A percentile compares a stretch with the other conserved stretches of the same genome.
These are phyloP conservation scores for Drosophila antonietae DNA, from an alignment of 2,888 invertebrate species.

Conservation along the genomic window DNA sequence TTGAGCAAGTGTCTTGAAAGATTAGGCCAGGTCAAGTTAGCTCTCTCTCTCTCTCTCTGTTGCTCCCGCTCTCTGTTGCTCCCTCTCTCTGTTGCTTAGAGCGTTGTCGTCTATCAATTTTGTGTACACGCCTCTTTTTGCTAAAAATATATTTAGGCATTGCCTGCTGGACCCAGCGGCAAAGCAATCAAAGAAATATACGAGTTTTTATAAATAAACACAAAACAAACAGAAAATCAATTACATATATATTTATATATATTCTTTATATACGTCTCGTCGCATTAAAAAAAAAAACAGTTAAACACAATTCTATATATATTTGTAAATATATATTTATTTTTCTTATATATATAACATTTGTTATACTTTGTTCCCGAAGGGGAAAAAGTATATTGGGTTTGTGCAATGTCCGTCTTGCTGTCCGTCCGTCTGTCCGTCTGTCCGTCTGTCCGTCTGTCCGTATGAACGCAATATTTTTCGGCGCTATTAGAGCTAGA, in stretches of 20 bases:
- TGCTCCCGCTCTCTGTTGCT: neutral
- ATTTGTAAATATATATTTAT: constrained; percentile 6
- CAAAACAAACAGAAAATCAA: constrained; percentile 49
- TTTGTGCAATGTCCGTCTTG: too few relatives aligned
- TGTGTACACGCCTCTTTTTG: constrained; percentile 60
- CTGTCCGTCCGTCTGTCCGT: too few relatives aligned
- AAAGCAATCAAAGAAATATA: constrained; percentile 57
- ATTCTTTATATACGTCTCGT: neutral
- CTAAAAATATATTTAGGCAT: constrained; percentile 60
- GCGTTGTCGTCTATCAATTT: constrained; percentile 63
- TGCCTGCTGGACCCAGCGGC: constrained; percentile 10
- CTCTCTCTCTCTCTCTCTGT: neutral
- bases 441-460: too few relatives aligned
- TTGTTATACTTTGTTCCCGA: too few relatives aligned
- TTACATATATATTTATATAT: constrained; percentile 15
- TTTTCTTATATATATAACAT: neutral
- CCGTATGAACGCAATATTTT: too few relatives aligned
- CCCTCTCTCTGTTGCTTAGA: constrained; percentile 15
- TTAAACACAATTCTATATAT: constrained; percentile 2
- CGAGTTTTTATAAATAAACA: constrained; percentile 66
- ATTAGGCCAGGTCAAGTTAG: neutral
- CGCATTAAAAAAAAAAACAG: constrained; percentile 33
- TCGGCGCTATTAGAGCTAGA: too few relatives aligned
- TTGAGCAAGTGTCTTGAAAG: constrained; percentile 32
- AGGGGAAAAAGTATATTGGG: too few relatives aligned